phyloP scores from a whole-genome alignment of 2,113 vertebrate species.

The Poeciliopsis occidentalis region DNA sequence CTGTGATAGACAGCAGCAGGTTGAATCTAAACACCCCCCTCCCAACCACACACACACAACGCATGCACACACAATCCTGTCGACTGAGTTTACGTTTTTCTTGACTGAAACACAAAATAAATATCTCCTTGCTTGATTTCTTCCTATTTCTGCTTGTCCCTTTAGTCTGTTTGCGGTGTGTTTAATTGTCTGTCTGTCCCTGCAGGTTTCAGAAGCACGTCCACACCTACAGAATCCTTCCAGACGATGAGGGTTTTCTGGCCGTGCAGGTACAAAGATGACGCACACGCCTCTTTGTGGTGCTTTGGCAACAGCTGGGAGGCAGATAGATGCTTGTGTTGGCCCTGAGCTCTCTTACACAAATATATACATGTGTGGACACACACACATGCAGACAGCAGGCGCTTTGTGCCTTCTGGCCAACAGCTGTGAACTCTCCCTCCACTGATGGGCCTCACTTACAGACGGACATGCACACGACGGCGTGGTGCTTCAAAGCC shows the following conservation, averaged over 20 bases:
- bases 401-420: constrained; percentile 68
- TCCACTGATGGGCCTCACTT: constrained; percentile 20
- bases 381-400: constrained; percentile 53
- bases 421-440: constrained; percentile 70
- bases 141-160: too few species aligned
- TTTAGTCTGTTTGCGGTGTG: neutral
- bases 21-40: too few species aligned
- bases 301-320: constrained; percentile 70
- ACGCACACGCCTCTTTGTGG: constrained; percentile 16
- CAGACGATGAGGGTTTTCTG: constrained; percentile 93
- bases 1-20: too few species aligned
- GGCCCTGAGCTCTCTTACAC: constrained; percentile 38
- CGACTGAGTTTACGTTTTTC: too few species aligned
- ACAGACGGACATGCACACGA: constrained; percentile 21
- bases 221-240: constrained; percentile 95
- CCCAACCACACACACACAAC: too few species aligned
- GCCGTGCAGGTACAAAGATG: constrained; percentile 89
- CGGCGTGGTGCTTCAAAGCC: constrained; percentile 19
- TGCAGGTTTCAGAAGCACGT: constrained; percentile 95
- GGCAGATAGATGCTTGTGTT: constrained; percentile 67
- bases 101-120: too few species aligned
- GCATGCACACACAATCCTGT: too few species aligned
- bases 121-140: too few species aligned
- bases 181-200: constrained; percentile 27
- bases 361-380: constrained; percentile 14